A percentile compares a stretch with the other conserved stretches of the same genome.
Evolutionary conservation across 1,140 invertebrate genomes (phyloP).

Genomic region (Drosophila pruinosa): DNA sequence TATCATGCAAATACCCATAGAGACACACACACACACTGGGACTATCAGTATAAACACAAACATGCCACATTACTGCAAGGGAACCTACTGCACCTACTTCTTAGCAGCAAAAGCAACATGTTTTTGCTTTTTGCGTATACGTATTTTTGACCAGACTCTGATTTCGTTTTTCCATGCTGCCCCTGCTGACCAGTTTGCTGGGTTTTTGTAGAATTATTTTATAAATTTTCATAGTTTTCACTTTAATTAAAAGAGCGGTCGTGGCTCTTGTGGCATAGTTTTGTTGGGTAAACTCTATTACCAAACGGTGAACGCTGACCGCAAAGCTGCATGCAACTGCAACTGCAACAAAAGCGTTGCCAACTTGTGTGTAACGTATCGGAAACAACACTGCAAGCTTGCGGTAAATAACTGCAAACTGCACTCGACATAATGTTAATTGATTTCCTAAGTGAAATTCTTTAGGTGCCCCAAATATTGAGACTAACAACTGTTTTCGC

Average conservation of each 20-base stretch:
- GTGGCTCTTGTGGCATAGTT: constrained; percentile 63
- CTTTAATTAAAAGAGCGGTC: constrained; percentile 79
- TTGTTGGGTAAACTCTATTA: constrained; percentile 62
- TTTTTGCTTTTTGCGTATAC: constrained; percentile 23
- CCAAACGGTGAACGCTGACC: constrained; percentile 35
- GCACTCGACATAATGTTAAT: background rate
- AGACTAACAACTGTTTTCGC: background rate
- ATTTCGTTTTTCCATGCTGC: constrained; percentile 16
- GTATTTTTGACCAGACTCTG: constrained; percentile 16
- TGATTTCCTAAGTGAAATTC: background rate
- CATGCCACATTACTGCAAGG: constrained; percentile 5
- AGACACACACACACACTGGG: constrained; percentile 31
- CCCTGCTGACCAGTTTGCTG: background rate
- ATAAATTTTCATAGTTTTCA: constrained; percentile 79
- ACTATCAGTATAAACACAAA: constrained; percentile 21
- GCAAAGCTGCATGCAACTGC: constrained; percentile 32
- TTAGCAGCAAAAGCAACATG: constrained; percentile 13
- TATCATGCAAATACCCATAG: constrained; percentile 68
- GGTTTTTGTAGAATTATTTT: constrained; percentile 60
- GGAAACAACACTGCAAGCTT: background rate
- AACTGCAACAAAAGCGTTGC: constrained; percentile 11
- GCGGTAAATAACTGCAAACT: background rate
- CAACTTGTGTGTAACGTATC: background rate
- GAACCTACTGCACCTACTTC: constrained; percentile 40
- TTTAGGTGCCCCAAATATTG: background rate